Evolutionary conservation across 2,888 invertebrate species (phyloP).

Genomic region (Abrostola triplasia): DNA sequence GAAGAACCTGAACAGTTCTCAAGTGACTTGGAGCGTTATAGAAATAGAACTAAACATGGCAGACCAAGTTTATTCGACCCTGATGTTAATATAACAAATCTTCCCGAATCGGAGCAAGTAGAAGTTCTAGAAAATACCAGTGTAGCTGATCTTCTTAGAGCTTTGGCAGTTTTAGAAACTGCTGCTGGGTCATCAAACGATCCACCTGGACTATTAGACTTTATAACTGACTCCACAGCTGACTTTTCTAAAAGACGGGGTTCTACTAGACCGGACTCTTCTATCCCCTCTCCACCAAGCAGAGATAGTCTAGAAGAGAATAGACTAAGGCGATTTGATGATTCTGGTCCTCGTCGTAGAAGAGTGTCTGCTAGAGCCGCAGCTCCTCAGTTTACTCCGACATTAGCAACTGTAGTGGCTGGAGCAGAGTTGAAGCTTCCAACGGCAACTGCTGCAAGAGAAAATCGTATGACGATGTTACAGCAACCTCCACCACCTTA

Average conservation of each 20-base stretch:
- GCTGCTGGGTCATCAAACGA: constrained; percentile 63
- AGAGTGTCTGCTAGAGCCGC: constrained; percentile 81
- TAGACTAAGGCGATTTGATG: constrained; percentile 47
- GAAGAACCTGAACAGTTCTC: constrained; percentile 70
- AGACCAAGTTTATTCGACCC: constrained; percentile 84
- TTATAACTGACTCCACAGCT: constrained; percentile 64
- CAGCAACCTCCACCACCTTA: constrained; percentile 84
- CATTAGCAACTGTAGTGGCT: constrained; percentile 83
- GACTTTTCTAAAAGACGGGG: constrained; percentile 71
- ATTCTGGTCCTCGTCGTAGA: constrained; percentile 74
- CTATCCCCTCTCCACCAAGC: constrained; percentile 65
- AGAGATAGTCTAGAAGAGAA: constrained; percentile 70
- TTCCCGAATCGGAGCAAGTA: constrained; percentile 84
- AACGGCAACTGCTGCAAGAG: constrained; percentile 80
- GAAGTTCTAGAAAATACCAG: constrained; percentile 94
- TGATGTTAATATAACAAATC: constrained; percentile 76
- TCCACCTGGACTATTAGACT: constrained; percentile 68
- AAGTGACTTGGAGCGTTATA: constrained; percentile 77
- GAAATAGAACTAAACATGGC: constrained; percentile 78
- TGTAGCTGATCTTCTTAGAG: constrained; percentile 93
- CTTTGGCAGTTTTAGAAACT: constrained; percentile 91
- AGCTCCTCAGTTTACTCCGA: constrained; percentile 82
- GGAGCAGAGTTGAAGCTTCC: constrained; percentile 80
- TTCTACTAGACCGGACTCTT: constrained; percentile 77
- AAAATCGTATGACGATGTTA: constrained; percentile 81